Evolutionary conservation across 2,113 vertebrate species (phyloP).

Genomic region (Semnornis frantzii): DNA sequence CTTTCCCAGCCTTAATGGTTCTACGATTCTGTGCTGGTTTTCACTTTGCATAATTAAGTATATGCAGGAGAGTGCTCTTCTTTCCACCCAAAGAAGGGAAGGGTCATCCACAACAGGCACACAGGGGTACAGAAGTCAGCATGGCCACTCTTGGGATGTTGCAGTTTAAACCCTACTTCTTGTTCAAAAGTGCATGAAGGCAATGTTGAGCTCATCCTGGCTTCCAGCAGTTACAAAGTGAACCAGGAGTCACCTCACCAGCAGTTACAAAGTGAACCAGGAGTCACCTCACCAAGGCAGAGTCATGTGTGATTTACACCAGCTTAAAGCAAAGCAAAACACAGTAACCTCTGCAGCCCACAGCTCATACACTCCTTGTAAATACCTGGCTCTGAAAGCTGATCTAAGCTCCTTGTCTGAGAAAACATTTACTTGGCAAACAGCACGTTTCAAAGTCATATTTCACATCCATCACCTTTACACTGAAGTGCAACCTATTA

Average conservation of each 20-base stretch:
- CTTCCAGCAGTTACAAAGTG: background rate
- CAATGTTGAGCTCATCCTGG: background rate
- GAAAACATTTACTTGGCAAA: background rate
- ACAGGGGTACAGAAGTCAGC: accelerated
- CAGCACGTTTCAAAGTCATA: background rate
- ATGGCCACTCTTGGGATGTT: background rate
- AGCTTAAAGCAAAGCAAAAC: background rate
- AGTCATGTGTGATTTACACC: background rate
- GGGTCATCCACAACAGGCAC: accelerated
- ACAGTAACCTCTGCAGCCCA: background rate
- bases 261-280: background rate
- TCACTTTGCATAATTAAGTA: background rate
- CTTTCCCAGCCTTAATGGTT: no score
- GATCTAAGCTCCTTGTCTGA: background rate
- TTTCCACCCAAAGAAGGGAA: background rate
- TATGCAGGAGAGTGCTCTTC: background rate
- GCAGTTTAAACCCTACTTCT: background rate
- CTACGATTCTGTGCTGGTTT: background rate
- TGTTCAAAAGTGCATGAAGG: background rate
- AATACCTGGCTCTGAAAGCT: background rate
- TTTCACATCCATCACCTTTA: background rate
- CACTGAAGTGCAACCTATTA: background rate
- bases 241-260: background rate
- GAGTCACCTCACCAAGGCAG: background rate
- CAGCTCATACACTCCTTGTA: background rate